A percentile compares a stretch with the other conserved stretches of the same genome.
phyloP scores from a whole-genome alignment of 1,140 invertebrate genomes.

The Cheumatopsyche charites region DNA sequence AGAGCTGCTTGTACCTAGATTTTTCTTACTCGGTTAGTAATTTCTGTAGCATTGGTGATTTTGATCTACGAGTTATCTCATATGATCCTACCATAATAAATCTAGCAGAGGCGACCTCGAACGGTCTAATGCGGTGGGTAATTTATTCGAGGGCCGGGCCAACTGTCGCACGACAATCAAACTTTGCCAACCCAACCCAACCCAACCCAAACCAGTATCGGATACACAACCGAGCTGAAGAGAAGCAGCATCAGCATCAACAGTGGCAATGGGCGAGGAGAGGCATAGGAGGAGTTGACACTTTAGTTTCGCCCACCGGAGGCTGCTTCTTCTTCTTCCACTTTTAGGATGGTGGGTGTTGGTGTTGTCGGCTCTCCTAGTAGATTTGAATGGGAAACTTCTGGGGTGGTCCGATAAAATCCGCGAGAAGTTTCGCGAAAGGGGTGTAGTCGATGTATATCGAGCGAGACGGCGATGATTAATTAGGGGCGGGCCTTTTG shows the following conservation, averaged over 20 bases:
- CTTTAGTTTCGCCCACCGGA: constrained; percentile 27
- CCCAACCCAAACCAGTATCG: constrained; percentile 28
- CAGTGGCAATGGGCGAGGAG: too few species aligned
- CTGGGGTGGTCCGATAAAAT: constrained; percentile 29
- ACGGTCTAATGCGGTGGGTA: constrained; percentile 22
- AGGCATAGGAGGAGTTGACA: too few species aligned
- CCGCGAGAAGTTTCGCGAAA: too few species aligned
- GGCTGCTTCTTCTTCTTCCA: background rate
- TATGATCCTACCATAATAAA: too few species aligned
- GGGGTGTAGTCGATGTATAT: too few species aligned
- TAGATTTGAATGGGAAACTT: constrained; percentile 35
- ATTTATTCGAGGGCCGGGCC: constrained; percentile 41
- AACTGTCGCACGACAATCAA: constrained; percentile 43
- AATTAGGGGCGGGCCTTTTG: constrained; percentile 17
- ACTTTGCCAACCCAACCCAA: constrained; percentile 35
- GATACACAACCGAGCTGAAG: background rate
- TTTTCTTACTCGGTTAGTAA: too few species aligned
- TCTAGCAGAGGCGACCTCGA: too few species aligned
- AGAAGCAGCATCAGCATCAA: too few species aligned
- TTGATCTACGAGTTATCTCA: too few species aligned
- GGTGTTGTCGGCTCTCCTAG: too few species aligned
- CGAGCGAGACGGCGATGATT: constrained; percentile 16
- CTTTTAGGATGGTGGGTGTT: background rate
- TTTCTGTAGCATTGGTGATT: too few species aligned
- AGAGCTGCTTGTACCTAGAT: too few species aligned